Evolutionary conservation across 2,113 vertebrate species (phyloP).

Genomic region (Pluvialis apricaria): DNA sequence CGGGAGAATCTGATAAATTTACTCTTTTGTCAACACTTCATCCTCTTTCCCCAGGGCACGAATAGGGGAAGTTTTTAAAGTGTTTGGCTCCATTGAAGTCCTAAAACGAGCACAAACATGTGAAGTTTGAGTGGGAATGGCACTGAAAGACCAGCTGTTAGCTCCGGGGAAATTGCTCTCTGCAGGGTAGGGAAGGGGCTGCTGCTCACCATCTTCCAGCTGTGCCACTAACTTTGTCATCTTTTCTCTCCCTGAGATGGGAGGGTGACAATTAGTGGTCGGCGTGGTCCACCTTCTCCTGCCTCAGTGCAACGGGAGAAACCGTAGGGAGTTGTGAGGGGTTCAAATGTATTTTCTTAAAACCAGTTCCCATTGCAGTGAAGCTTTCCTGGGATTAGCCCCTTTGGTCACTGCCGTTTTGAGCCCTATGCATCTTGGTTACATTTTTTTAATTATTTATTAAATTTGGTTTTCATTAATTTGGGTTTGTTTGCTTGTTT

Average conservation of each 20-base stretch:
- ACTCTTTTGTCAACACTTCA: background rate
- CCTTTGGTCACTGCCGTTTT: background rate
- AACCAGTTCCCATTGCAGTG: background rate
- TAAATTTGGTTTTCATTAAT: too few relatives aligned
- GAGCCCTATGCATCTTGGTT: background rate
- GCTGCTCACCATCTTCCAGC: background rate
- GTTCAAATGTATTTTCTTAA: background rate
- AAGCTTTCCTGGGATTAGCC: background rate
- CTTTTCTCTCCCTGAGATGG: background rate
- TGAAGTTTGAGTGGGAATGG: background rate
- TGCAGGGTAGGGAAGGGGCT: background rate
- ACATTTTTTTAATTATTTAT: too few relatives aligned
- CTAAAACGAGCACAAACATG: background rate
- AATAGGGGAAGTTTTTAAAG: background rate
- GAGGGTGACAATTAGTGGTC: background rate
- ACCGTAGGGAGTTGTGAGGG: rapidly evolving
- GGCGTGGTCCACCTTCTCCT: background rate
- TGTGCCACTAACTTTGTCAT: background rate
- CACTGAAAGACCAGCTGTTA: background rate
- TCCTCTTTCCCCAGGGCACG: background rate
- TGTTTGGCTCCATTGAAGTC: background rate
- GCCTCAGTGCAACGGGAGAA: background rate
- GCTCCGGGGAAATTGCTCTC: background rate
- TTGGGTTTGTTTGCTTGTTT: background rate
- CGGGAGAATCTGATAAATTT: background rate